Evolutionary conservation across 2,113 vertebrate species (phyloP), one percentile per base, ranked within the genome.

Genomic region (Chamaea fasciata): DNA sequence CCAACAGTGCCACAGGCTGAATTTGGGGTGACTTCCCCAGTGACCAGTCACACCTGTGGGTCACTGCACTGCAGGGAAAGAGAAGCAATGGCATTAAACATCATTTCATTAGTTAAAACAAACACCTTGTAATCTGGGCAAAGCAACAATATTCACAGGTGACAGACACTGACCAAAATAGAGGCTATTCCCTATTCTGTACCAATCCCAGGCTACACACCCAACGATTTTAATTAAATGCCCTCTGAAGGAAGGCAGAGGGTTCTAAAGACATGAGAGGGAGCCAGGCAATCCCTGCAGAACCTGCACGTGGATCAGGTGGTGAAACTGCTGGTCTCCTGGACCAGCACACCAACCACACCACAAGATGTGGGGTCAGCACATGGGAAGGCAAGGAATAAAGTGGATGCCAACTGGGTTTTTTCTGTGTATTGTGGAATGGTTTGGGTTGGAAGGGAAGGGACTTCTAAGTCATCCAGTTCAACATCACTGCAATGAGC

Each of bases 281-380:
- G 17, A 70, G 24, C 74, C n/a, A 2, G 0, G 3, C 47, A 27
- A 21, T 3, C 39, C 91, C 53, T 13, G 15, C 3, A 50, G 30
- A 15, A n/a, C 3, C 2, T 7, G 16, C 16, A 26, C 0, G 0
- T 3, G 9, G 55, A 35, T 11, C 42, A 30, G 65, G 37, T 3
- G 44, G 28, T 11, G 52, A 31, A 71, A 24, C 10, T 7, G 31
- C 56, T 56, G n/a, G n/a, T n/a, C n/a, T n/a, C n/a, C n/a, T n/a
- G n/a, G 35, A 30, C 12, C 13, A 2, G 24, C 23, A 31, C 0
- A 39, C 15, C 4, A 14, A n/a, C 62, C 75, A 9, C 18, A 31
- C 3, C 35, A 6, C 0, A 0, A 15, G 39, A 0, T 15, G 42
- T 10, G 39, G 41, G 47, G 28, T 5, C 5, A 23, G 49, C 28